Conservation (phyloP, 2,888 invertebrate species). For the Heliconius cydno region DNA sequence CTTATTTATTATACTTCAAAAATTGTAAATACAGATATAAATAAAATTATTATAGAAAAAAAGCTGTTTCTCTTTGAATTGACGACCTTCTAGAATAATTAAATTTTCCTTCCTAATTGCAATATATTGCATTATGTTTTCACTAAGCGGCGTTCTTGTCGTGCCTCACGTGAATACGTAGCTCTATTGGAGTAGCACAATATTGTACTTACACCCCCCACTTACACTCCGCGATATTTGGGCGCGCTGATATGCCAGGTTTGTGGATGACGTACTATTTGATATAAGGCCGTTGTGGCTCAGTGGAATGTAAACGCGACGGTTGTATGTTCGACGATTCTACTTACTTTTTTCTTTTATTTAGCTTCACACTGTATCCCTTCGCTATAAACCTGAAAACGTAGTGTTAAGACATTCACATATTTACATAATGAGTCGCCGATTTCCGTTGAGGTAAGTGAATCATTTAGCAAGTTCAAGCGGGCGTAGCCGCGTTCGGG, state of each 20-base stretch:
- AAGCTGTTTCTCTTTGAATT: too few species aligned
- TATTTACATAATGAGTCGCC: too few species aligned
- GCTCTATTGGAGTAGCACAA: slow-evolving; percentile 64
- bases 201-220: slow-evolving; percentile 54
- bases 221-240: slow-evolving; percentile 29
- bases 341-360: too few species aligned
- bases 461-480: too few species aligned
- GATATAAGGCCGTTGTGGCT: neutral
- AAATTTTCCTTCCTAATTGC: slow-evolving; percentile 24
- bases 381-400: too few species aligned
- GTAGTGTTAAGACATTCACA: too few species aligned
- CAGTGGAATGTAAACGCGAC: neutral
- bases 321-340: too few species aligned
- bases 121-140: slow-evolving; percentile 46
- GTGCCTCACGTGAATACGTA: slow-evolving; percentile 66
- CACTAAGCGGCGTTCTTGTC: slow-evolving; percentile 56
- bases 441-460: too few species aligned
- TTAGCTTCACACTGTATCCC: too few species aligned
- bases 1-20: too few species aligned
- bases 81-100: neutral
- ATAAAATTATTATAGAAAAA: neutral
- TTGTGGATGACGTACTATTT: neutral
- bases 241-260: slow-evolving; percentile 17
- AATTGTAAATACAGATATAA: too few species aligned
- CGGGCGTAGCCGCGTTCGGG: too few species aligned